phyloP scores from a whole-genome alignment of 2,888 invertebrate species.

The Trachelus troglodyta region DNA sequence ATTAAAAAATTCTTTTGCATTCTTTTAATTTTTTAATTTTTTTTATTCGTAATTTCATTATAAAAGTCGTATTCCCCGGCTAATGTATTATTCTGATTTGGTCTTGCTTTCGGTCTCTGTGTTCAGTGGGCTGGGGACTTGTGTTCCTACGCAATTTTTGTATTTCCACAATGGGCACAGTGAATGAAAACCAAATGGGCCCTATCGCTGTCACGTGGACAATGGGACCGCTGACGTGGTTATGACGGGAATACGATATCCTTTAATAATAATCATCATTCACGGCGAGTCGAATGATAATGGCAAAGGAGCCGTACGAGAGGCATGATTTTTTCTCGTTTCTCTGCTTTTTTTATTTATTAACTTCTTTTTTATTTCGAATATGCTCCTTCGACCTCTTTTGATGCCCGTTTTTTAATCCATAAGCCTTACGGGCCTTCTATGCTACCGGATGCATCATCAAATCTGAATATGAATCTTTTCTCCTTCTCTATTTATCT shows the following conservation, averaged over 20 bases:
- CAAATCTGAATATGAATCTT: constrained; percentile 60
- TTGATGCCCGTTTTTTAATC: constrained; percentile 26
- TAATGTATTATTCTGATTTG: too few species aligned
- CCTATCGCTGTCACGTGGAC: constrained; percentile 58
- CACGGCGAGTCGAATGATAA: constrained; percentile 42
- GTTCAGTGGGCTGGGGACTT: too few species aligned
- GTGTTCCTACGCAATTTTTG: constrained; percentile 13
- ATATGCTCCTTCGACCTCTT: constrained; percentile 32
- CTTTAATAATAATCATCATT: constrained; percentile 44
- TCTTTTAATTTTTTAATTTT: background rate
- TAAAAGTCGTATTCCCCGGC: background rate
- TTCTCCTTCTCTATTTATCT: constrained; percentile 31
- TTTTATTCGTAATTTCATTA: background rate
- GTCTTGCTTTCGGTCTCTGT: too few species aligned
- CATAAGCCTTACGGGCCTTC: constrained; percentile 30
- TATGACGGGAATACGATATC: constrained; percentile 64
- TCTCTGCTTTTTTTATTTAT: constrained; percentile 11
- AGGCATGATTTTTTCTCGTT: constrained; percentile 25
- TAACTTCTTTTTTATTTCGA: constrained; percentile 26
- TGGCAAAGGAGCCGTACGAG: constrained; percentile 34
- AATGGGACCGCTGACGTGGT: constrained; percentile 58
- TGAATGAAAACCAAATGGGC: constrained; percentile 26
- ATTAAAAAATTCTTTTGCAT: background rate
- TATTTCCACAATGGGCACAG: constrained; percentile 50
- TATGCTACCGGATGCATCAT: constrained; percentile 51